Conservation (phyloP, 1,140 invertebrate genomes). For the Asbolus verrucosus region DNA sequence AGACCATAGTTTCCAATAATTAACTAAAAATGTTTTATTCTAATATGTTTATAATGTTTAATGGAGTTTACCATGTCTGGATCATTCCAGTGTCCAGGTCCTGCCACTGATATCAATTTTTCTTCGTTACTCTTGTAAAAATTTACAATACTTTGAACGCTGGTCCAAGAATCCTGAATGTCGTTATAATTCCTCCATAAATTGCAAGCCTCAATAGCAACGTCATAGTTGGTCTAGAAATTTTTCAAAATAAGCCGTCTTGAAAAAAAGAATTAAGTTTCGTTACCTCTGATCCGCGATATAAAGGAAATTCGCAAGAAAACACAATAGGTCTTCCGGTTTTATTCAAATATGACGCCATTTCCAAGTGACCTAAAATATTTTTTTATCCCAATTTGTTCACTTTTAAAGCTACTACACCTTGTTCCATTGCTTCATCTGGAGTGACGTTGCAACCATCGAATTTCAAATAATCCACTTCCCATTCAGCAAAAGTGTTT, state of each 20-base stretch:
- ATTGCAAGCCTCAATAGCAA: conserved; percentile 80
- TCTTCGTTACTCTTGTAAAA: conserved; percentile 83
- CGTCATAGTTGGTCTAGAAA: conserved; percentile 76
- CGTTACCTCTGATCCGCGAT: conserved; percentile 68
- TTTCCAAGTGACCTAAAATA: conserved; percentile 68
- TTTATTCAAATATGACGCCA: conserved; percentile 78
- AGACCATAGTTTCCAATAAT: conserved; percentile 89
- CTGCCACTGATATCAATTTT: conserved; percentile 76
- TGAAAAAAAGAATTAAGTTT: too few species aligned
- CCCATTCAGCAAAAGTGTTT: conserved; percentile 87
- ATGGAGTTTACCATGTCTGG: conserved; percentile 94
- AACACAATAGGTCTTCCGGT: conserved; percentile 87
- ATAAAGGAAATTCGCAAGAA: conserved; percentile 89
- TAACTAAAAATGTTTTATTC: conserved; percentile 68
- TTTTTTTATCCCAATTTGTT: too few species aligned
- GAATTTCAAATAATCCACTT: conserved; percentile 89
- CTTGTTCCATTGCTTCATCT: conserved; percentile 67
- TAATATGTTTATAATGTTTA: too few species aligned
- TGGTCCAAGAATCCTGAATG: conserved; percentile 83
- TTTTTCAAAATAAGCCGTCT: too few species aligned
- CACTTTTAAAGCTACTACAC: too few species aligned
- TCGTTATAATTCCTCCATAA: conserved; percentile 90
- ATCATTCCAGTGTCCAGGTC: conserved; percentile 91
- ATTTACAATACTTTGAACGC: conserved; percentile 79
- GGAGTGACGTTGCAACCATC: conserved; percentile 85